Evolutionary conservation across 2,888 invertebrate genomes (phyloP).

Genomic region (Ypsolopha scabrella): DNA sequence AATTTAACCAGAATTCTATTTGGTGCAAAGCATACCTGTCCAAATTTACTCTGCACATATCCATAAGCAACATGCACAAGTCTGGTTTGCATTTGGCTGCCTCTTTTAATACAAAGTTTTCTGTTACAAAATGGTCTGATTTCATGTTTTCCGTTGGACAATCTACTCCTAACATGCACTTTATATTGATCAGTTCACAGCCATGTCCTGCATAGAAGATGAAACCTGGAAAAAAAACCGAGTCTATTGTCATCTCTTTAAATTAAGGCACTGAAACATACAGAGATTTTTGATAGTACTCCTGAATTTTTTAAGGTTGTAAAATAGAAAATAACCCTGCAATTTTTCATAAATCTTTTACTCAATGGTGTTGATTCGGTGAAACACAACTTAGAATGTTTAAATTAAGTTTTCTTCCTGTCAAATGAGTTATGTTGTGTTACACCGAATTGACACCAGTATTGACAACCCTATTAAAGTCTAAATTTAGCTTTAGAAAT

Average conservation of each 20-base stretch:
- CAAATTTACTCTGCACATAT: slow-evolving; percentile 66
- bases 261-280: not conserved
- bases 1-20: no score
- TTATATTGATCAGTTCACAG: slow-evolving; percentile 58
- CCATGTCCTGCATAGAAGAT: slow-evolving; percentile 71
- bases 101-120: slow-evolving; percentile 53
- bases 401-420: no score
- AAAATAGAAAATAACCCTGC: no score
- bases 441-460: no score
- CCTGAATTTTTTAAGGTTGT: no score
- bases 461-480: no score
- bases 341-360: no score
- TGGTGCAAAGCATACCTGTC: slow-evolving; percentile 39
- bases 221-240: slow-evolving; percentile 39
- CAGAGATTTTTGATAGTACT: no score
- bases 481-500: no score
- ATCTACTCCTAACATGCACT: slow-evolving; percentile 60
- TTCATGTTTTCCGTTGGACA: slow-evolving; percentile 49
- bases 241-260: not conserved
- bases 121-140: slow-evolving; percentile 49
- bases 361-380: no score
- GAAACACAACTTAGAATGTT: no score
- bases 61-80: slow-evolving; percentile 60
- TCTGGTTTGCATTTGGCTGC: slow-evolving; percentile 51
- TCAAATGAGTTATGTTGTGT: no score